Conservation (phyloP, 2,888 invertebrate genomes). For the Ichneumoninae sp. region DNA sequence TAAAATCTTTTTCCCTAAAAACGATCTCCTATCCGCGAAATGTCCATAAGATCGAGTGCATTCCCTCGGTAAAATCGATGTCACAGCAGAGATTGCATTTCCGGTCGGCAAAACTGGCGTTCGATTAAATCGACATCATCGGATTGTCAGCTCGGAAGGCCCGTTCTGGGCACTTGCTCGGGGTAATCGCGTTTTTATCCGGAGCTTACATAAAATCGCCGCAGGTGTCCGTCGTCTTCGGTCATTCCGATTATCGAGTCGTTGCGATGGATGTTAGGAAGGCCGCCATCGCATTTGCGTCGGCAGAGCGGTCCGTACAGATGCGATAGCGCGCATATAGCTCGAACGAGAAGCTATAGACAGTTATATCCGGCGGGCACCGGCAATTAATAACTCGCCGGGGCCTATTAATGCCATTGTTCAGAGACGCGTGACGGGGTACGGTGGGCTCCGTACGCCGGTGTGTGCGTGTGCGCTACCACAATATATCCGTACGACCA, state of each 20-base stretch:
- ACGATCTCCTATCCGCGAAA: no score
- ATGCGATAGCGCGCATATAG: constrained; percentile 35
- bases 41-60: neutral
- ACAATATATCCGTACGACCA: constrained; percentile 40
- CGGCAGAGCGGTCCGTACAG: constrained; percentile 53
- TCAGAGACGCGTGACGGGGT: constrained; percentile 84
- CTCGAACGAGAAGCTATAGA: constrained; percentile 79
- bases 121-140: neutral
- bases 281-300: constrained; percentile 32
- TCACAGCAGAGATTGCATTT: neutral
- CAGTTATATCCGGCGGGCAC: constrained; percentile 83
- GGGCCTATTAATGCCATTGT: constrained; percentile 84
- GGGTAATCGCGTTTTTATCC: neutral
- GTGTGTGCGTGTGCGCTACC: constrained; percentile 51
- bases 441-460: constrained; percentile 67
- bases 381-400: constrained; percentile 84
- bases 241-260: constrained; percentile 12
- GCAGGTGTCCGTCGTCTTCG: neutral
- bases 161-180: neutral
- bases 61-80: neutral
- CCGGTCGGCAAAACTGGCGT: neutral
- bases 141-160: neutral
- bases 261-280: neutral
- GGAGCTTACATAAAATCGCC: constrained; percentile 4
- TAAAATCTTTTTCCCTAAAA: no score